phyloP scores from a whole-genome alignment of 2,113 vertebrate species.

The Anguilla japonica region DNA sequence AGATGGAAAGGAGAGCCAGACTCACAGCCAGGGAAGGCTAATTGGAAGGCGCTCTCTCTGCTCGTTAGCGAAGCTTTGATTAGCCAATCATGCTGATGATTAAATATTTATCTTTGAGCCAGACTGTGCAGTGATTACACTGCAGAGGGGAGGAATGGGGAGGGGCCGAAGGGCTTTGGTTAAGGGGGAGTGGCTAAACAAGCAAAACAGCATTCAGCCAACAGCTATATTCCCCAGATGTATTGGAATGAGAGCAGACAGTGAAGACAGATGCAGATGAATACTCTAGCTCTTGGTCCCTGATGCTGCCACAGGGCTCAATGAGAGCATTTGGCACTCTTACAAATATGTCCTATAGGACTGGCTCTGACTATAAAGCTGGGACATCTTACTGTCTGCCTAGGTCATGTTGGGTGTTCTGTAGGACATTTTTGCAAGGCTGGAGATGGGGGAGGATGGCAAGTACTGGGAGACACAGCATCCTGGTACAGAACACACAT shows the following conservation, averaged over 20 bases:
- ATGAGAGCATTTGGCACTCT: neutral
- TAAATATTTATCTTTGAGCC: constrained; percentile 33
- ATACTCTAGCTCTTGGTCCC: neutral
- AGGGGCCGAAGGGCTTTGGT: neutral
- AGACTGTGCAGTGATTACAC: neutral
- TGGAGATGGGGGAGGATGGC: neutral
- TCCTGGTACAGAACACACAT: neutral
- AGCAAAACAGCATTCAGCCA: neutral
- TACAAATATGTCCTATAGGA: neutral
- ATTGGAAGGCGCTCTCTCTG: constrained; percentile 20
- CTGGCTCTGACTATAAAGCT: neutral
- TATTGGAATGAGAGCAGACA: neutral
- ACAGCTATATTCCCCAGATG: neutral
- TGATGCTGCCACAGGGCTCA: neutral
- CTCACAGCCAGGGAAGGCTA: constrained; percentile 12
- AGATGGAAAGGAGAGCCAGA: neutral
- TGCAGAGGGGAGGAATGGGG: constrained; percentile 26
- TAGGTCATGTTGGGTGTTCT: neutral
- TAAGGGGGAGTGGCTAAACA: neutral
- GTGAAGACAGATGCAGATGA: neutral
- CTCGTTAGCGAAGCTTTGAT: constrained; percentile 29
- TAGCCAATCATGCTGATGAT: constrained; percentile 29
- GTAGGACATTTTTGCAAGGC: neutral
- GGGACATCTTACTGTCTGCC: neutral
- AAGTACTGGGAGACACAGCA: neutral